Percentiles rank a stretch among this genome's conserved stretches.
Conservation (phyloP, 2,888 invertebrate species). For the Choreutis nemorana region DNA sequence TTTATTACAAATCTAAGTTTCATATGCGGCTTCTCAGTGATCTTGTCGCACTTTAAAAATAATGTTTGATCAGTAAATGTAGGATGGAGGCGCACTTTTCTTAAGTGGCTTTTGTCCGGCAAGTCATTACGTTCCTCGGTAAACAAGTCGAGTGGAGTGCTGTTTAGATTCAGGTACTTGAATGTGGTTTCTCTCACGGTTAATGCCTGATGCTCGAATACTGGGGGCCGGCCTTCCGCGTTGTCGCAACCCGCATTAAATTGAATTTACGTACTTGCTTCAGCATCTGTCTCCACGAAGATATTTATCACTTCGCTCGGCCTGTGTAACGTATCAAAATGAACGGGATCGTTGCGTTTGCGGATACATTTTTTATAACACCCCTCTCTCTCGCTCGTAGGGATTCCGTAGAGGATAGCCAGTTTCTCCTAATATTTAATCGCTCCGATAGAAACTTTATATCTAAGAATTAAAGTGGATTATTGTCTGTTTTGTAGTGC, state of each 20-base stretch:
- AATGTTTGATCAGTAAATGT: conserved; percentile 44
- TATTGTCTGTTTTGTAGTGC: conserved; percentile 31
- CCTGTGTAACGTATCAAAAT: conserved; percentile 49
- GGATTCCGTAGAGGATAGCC: conserved; percentile 28
- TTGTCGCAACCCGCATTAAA: conserved; percentile 28
- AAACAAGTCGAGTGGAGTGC: conserved; percentile 37
- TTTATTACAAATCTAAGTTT: conserved; percentile 14
- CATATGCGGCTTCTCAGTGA: conserved; percentile 24
- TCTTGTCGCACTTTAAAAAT: conserved; percentile 18
- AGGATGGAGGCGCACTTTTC: conserved; percentile 26
- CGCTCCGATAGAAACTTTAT: conserved; percentile 33
- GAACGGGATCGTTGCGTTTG: conserved; percentile 44
- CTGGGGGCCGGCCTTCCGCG: conserved; percentile 31
- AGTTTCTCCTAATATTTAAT: conserved; percentile 17
- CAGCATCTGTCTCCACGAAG: conserved; percentile 36
- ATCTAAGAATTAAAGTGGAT: conserved; percentile 32
- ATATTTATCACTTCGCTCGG: conserved; percentile 50
- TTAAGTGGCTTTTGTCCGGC: conserved; percentile 32
- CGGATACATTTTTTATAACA: conserved; percentile 40
- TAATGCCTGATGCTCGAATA: conserved; percentile 19
- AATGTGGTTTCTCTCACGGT: conserved; percentile 31
- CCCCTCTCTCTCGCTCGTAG: conserved; percentile 27
- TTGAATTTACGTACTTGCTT: conserved; percentile 20
- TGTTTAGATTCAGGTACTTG: conserved; percentile 37
- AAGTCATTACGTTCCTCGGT: conserved; percentile 20